These are phyloP conservation scores for Mola mola DNA, from an alignment of 2,113 vertebrate genomes.

Conservation along the genomic window DNA sequence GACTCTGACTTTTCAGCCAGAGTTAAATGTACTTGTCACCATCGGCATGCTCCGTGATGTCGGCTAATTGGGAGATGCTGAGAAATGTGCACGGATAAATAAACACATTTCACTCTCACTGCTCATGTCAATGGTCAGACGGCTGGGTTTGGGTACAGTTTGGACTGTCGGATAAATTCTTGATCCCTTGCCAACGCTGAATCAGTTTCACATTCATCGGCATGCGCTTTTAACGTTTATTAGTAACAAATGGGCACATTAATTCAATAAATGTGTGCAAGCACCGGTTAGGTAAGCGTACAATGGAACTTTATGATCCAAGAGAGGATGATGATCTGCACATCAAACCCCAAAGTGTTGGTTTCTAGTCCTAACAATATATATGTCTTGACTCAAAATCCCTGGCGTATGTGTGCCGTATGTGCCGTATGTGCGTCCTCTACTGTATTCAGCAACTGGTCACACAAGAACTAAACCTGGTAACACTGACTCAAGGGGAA, in stretches of 20 bases:
- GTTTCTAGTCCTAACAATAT: constrained; percentile 29
- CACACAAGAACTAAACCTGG: constrained; percentile 65
- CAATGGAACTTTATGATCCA: constrained; percentile 24
- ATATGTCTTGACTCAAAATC: constrained; percentile 21
- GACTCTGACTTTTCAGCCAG: constrained; percentile 63
- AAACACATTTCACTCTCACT: constrained; percentile 56
- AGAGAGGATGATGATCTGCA: constrained; percentile 27
- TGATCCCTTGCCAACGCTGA: constrained; percentile 43
- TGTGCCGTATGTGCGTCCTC: constrained; percentile 43
- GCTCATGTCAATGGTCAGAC: constrained; percentile 39
- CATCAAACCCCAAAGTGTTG: constrained; percentile 22
- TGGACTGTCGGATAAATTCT: constrained; percentile 54
- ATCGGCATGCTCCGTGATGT: constrained; percentile 60
- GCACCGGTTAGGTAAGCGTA: constrained; percentile 7
- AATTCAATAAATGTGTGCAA: constrained; percentile 10
- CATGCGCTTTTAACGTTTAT: constrained; percentile 33
- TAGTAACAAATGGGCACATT: constrained; percentile 48
- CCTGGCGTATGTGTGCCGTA: constrained; percentile 39
- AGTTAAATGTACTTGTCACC: constrained; percentile 72
- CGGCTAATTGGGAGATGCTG: constrained; percentile 57
- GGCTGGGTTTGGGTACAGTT: constrained; percentile 30
- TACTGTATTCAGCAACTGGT: constrained; percentile 46
- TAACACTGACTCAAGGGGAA: constrained; percentile 74
- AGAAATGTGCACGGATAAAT: constrained; percentile 67
- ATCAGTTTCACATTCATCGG: constrained; percentile 47